Evolutionary conservation across 1,140 invertebrate species (phyloP), one percentile per base, ranked within the genome.

Genomic region (Platyura marginata): DNA sequence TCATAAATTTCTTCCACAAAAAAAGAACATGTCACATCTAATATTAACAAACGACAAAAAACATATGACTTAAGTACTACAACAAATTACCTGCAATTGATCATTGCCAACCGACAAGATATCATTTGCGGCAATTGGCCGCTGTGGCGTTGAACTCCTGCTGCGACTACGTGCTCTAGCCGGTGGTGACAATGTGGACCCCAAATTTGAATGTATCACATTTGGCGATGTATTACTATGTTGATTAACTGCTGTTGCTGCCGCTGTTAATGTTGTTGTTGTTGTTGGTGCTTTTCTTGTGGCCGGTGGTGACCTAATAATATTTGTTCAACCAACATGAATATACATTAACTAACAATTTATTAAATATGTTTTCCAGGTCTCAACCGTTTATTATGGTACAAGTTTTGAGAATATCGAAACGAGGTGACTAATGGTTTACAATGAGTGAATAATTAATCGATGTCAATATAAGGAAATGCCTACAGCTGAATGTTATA

Each of bases 101-200:
- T 22, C 20, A n/a, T 10, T 23, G 23, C 10, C 21, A n/a, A 15
- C 21, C n/a, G n/a, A n/a, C n/a, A n/a, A n/a, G n/a, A 8, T 29
- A 13, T 29, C 13, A 29, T 29, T 13, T 6, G 6, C 25, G 13
- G 25, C 25, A 8, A 13, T n/a, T 36, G 16, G 18, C 18, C 11
- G 59, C 57, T 33, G 48, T 51, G 35, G 11, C 15, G 42, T 23
- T 25, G 43, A 38, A 20, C 43, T 44, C 21, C 43, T 16, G 43
- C 43, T 44, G n/a, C 43, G 38, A 40, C 32, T 44, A 23, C 33
- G 25, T n/a, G 16, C 16, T 10, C 18, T 13, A 11, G 33, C 10
- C 22, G 42, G 20, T 13, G 43, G 36, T 40, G 37, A 44, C 18
- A 44, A 33, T 33, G 35, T 51, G 20, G 36, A n/a, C n/a, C n/a